Evolutionary conservation across 2,797 vertebrate genomes (phyloP), one percentile per base, ranked within the genome.

Genomic region (Fratercula arctica): DNA sequence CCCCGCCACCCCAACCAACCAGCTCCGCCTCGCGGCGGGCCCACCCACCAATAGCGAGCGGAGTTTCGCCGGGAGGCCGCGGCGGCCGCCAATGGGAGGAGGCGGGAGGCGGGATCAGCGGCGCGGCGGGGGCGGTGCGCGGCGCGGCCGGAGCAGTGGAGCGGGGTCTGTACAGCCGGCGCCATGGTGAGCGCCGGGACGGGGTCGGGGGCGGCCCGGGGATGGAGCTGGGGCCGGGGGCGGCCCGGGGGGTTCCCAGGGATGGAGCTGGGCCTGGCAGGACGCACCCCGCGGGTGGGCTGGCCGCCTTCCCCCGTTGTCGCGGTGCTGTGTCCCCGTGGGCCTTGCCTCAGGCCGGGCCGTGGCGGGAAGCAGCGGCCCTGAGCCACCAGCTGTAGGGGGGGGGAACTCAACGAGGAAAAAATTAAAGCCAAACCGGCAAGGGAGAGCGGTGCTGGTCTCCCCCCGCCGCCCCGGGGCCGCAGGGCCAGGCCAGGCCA

Each of bases 31-130:
- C 7, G 1, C 25, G 0, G 9, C 11, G 9, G 7, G 7, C 3
- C 1, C 5, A 16, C 3, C 9, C 33, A n/a, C 92, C 89, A 89
- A 91, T 94, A 31, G 48, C 2, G 59, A 45, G 35, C 35, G 11
- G 35, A 45, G 4, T 1, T 11, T 43, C 11, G 1, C 24, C 37
- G 4, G 14, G 25, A 3, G 13, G 25, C 6, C 5, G 14, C 9
- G 11, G 20, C 1, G 2, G 1, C 1, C 0, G 8, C 95, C 90
- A 96, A 94, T 94, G 25, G 76, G 35, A 13, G 25, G 48, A 3
- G 45, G 33, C 5, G 33, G n/a, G 28, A 37, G 87, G 92, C 74
- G 78, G 66, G 80, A 53, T 21, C 9, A 13, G 46, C 33, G 41
- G 63, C 10, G 78, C 19, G 50, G 48, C 16, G 48, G 26, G 23